phyloP scores from a whole-genome alignment of 2,113 vertebrate genomes.

The Seriola aureovittata region DNA sequence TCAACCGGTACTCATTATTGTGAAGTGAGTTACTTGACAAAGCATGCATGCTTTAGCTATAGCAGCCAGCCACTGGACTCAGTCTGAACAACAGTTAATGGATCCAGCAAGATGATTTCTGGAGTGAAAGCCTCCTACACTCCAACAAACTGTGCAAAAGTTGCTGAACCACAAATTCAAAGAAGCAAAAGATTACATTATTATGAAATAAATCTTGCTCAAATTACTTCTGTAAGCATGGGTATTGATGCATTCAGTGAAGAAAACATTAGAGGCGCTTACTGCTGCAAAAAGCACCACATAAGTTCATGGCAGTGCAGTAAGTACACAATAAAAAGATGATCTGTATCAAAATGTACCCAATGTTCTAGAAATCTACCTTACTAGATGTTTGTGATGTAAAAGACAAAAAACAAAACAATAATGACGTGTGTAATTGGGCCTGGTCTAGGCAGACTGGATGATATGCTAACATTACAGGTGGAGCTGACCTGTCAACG shows the following conservation, averaged over 20 bases:
- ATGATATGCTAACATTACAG: conserved; percentile 34
- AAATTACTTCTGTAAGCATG: conserved; percentile 17
- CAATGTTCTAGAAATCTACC: conserved; percentile 32
- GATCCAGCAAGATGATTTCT: conserved; percentile 34
- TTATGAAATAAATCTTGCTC: conserved; percentile 11
- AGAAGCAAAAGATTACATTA: conserved; percentile 22
- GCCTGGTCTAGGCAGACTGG: conserved; percentile 29
- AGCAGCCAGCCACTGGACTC: conserved; percentile 42
- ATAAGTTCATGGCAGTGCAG: conserved; percentile 34
- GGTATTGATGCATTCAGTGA: conserved; percentile 3
- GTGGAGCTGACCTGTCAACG: conserved; percentile 30
- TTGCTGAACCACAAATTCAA: conserved; percentile 29
- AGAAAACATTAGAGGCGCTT: conserved; percentile 17
- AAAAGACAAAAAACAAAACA: neutral
- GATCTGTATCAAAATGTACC: conserved; percentile 35
- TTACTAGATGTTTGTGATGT: conserved; percentile 54
- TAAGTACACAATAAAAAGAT: conserved; percentile 19
- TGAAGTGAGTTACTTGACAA: conserved; percentile 71
- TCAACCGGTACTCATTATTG: conserved; percentile 65
- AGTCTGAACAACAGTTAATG: conserved; percentile 23
- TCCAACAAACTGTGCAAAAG: conserved; percentile 28
- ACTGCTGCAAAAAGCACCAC: conserved; percentile 24
- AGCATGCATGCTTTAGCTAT: conserved; percentile 75
- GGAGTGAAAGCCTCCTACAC: conserved; percentile 16
- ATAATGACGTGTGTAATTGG: conserved; percentile 27